A percentile compares a stretch with the other conserved stretches of the same genome.
Evolutionary conservation across 2,113 vertebrate species (phyloP).

Genomic region (Eulemur macaco): DNA sequence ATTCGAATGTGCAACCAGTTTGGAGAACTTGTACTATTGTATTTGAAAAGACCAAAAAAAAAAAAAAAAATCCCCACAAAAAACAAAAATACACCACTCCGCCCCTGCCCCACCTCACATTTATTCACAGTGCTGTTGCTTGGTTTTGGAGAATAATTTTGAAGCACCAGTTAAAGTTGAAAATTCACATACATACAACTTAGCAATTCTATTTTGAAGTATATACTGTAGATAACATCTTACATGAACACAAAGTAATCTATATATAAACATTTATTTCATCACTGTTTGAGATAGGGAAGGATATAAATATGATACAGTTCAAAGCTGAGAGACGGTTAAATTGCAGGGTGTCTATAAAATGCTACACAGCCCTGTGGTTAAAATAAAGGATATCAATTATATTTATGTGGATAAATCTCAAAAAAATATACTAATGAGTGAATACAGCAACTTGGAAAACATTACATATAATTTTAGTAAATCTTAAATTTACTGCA

Average conservation of each 20-base stretch:
- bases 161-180: constrained; percentile 1
- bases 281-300: background rate
- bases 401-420: background rate
- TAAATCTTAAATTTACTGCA: constrained; percentile 1
- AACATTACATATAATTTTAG: constrained; percentile 12
- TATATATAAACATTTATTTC: constrained; percentile 2
- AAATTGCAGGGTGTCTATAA: background rate
- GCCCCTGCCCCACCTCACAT: background rate
- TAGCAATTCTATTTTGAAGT: constrained; percentile 45
- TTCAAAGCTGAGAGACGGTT: background rate
- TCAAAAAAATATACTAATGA: background rate
- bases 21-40: background rate
- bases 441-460: constrained; percentile 27
- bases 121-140: background rate
- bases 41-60: background rate
- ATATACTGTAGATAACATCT: background rate
- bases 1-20: background rate
- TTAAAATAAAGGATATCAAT: constrained; percentile 41
- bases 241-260: background rate
- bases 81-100: background rate
- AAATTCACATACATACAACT: background rate
- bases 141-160: constrained; percentile 31
- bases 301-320: background rate
- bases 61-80: background rate
- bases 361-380: background rate